Percentiles rank a stretch among this genome's conserved stretches.
Evolutionary conservation across 2,888 invertebrate genomes (phyloP).

Genomic region (Amiota mariae): DNA sequence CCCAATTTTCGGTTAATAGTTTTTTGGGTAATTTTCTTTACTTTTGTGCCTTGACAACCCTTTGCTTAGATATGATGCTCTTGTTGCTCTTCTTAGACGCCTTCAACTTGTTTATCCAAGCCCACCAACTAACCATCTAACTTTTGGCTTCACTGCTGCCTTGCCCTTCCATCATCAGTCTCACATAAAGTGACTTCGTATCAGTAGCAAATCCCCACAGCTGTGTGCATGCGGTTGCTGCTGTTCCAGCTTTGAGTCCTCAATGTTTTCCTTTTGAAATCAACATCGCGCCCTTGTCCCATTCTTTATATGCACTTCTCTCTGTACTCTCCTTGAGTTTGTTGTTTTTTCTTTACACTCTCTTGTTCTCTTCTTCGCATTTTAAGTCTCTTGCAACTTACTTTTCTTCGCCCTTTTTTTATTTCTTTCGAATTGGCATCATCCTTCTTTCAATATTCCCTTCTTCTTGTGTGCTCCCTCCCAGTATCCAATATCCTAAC

Average conservation of each 20-base stretch:
- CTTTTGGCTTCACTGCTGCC: background rate
- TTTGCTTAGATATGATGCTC: background rate
- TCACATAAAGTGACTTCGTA: background rate
- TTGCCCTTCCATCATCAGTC: background rate
- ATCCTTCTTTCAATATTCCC: too few species aligned
- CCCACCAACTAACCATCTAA: too few species aligned
- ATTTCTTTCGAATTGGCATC: too few species aligned
- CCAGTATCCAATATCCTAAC: too few species aligned
- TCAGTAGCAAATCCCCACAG: background rate
- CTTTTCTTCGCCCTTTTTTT: background rate
- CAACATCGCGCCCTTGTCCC: background rate
- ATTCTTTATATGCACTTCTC: background rate
- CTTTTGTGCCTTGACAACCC: background rate
- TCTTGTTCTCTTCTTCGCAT: background rate
- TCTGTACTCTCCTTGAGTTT: background rate
- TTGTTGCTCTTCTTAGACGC: background rate
- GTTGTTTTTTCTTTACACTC: background rate
- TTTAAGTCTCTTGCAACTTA: background rate
- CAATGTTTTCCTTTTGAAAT: background rate
- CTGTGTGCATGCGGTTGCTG: slow-evolving; percentile 8
- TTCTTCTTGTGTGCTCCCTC: too few species aligned
- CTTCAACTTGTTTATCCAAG: background rate
- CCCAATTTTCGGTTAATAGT: background rate
- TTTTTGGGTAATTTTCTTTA: background rate
- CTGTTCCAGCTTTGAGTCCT: background rate